Evolutionary conservation across 2,797 vertebrate species (phyloP), one percentile per base, ranked within the genome.

Genomic region (Schizopygopsis pylzovi): DNA sequence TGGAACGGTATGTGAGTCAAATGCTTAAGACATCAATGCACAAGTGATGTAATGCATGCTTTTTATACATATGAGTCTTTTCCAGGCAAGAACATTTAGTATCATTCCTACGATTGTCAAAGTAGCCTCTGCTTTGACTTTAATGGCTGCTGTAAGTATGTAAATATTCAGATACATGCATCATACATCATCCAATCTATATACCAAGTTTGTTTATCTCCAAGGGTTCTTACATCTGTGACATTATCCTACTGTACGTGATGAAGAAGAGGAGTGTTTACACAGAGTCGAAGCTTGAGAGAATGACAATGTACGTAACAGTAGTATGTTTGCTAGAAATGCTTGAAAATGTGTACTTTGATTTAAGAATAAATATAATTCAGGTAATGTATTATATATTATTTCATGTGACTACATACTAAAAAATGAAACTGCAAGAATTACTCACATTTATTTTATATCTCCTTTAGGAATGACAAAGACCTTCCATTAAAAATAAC

Each of bases 71-170:
- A 81, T 82, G 2, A 18, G 80, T n/a, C 87, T 49, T 82, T 75
- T 89, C 11, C 75, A 99, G 98, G 97, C 97, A 0, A 97, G 98
- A 71, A 97, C 94, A 89, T 98, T 99, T 91, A 96, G 88, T 89
- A 96, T 99, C 87, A 93, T 98, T 84, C 97, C 97, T 61, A 97
- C 96, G 4, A 41, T 96, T n/a, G 94, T 98, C 93, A 98, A 96
- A 18, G 87, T 98, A 18, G 97, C 94, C 28, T 96, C 97, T 0
- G 97, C 96, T 10, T 87, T 99, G 65, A 96, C 97, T 0, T 91
- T 98, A 84, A 96, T 98, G 96, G 97, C 97, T 6, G 96, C 93
- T 71, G 98, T 99, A 93, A 97, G 97, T 97, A 90, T 59, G 3
- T 65, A 70, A 15, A 87, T 81, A 63, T 54, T 47, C n/a, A 67